phyloP scores from a whole-genome alignment of 1,140 invertebrate species.

The Leguminivora glycinivorella region DNA sequence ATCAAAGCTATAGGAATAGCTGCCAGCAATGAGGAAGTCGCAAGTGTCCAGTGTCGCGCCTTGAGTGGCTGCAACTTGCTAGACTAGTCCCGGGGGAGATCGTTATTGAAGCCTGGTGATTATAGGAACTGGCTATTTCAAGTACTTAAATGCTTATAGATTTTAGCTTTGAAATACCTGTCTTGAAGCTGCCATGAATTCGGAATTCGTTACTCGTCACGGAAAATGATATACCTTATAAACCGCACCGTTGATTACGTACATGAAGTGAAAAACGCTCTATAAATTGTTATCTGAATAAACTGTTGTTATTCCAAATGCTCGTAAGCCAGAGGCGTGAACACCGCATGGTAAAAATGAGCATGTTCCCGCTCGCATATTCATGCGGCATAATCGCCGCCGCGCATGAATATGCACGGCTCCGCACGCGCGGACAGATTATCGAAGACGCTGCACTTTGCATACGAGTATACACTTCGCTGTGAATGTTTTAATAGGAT shows the following conservation, averaged over 20 bases:
- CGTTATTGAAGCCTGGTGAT: background rate
- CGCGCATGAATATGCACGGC: slow-evolving; percentile 1
- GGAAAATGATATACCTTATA: too few relatives aligned
- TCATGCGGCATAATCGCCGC: slow-evolving; percentile 11
- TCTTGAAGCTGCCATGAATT: too few relatives aligned
- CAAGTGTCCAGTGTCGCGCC: background rate
- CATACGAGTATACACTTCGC: background rate
- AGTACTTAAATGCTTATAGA: too few relatives aligned
- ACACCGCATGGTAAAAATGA: background rate
- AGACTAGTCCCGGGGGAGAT: background rate
- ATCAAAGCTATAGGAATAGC: background rate
- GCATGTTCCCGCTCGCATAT: background rate
- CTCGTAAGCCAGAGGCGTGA: background rate
- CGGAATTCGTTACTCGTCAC: too few relatives aligned
- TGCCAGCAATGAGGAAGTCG: background rate
- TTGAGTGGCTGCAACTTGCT: background rate
- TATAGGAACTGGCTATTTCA: background rate
- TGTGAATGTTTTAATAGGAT: background rate
- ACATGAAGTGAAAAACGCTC: too few relatives aligned
- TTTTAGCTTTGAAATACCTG: too few relatives aligned
- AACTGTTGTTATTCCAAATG: background rate
- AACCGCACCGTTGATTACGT: too few relatives aligned
- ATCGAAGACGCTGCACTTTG: slow-evolving; percentile 1
- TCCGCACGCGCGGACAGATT: background rate
- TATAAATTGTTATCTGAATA: background rate